Percentiles rank a stretch among this genome's conserved stretches.
These are phyloP conservation scores for Spodoptera littoralis DNA, from an alignment of 2,888 invertebrate species.

Conservation along the genomic window DNA sequence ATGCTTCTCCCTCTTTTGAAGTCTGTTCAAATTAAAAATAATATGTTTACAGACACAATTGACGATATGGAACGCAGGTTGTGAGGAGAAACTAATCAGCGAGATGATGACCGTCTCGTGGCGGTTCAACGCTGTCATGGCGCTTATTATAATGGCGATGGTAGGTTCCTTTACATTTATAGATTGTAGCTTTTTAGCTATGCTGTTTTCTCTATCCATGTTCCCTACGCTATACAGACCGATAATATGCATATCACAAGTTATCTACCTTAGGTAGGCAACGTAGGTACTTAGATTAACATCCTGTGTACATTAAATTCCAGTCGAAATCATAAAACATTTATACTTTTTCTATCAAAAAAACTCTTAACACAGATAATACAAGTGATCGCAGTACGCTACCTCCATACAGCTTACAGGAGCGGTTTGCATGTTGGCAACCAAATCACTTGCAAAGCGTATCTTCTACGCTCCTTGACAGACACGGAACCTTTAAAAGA, in stretches of 20 bases:
- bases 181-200: too few species aligned
- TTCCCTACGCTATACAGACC: not conserved
- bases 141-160: conserved; percentile 81
- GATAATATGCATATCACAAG: too few species aligned
- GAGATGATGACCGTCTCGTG: conserved; percentile 85
- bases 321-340: too few species aligned
- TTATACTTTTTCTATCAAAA: not conserved
- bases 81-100: conserved; percentile 82
- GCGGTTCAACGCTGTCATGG: conserved; percentile 83
- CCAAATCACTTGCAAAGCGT: conserved; percentile 77
- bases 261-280: too few species aligned
- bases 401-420: conserved; percentile 83
- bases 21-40: too few species aligned
- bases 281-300: too few species aligned
- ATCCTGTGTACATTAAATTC: too few species aligned
- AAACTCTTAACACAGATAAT: conserved; percentile 66
- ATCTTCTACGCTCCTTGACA: conserved; percentile 75
- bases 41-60: conserved; percentile 67
- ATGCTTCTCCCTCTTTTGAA: too few species aligned
- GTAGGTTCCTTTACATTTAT: conserved; percentile 37
- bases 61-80: conserved; percentile 82
- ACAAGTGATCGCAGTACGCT: conserved; percentile 80
- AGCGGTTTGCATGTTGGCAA: conserved; percentile 81
- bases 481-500: conserved; percentile 65
- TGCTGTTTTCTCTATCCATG: conserved; percentile 1